A percentile compares a stretch with the other conserved stretches of the same genome.
These are phyloP conservation scores for Podabrus alpinus DNA, from an alignment of 2,888 invertebrate species.

Conservation along the genomic window DNA sequence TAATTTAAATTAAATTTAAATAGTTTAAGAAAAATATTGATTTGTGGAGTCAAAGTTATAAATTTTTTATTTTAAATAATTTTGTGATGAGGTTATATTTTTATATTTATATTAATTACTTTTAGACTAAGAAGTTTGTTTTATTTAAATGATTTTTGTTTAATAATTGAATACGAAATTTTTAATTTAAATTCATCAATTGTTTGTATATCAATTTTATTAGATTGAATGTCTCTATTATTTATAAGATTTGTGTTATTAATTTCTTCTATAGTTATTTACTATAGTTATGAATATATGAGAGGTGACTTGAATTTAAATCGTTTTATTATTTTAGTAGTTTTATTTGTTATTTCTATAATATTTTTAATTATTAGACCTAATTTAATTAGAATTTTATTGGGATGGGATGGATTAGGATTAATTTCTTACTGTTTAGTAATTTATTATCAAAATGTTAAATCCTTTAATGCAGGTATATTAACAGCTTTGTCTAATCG, in stretches of 20 bases:
- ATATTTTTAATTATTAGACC: slow-evolving; percentile 70
- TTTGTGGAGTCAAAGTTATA: slow-evolving; percentile 69
- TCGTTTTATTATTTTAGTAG: slow-evolving; percentile 68
- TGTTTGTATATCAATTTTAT: slow-evolving; percentile 61
- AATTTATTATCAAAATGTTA: slow-evolving; percentile 70
- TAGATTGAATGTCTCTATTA: slow-evolving; percentile 63
- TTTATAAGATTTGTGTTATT: slow-evolving; percentile 66
- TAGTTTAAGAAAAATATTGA: slow-evolving; percentile 70
- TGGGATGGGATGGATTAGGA: slow-evolving; percentile 69
- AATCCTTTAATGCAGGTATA: slow-evolving; percentile 72
- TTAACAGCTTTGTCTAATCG: slow-evolving; percentile 75
- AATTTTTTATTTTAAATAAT: slow-evolving; percentile 57
- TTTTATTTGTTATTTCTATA: slow-evolving; percentile 70
- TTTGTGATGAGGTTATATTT: slow-evolving; percentile 58
- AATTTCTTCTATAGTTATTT: slow-evolving; percentile 69
- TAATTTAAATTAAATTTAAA: slow-evolving; percentile 60
- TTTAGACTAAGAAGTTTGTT: slow-evolving; percentile 52
- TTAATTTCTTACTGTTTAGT: slow-evolving; percentile 72
- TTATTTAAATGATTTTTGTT: slow-evolving; percentile 55
- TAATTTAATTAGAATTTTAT: slow-evolving; percentile 71
- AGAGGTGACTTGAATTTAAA: slow-evolving; percentile 59
- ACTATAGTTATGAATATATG: slow-evolving; percentile 66
- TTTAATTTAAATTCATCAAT: slow-evolving; percentile 58
- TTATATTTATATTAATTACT: slow-evolving; percentile 52
- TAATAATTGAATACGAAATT: slow-evolving; percentile 63